A percentile compares a stretch with the other conserved stretches of the same genome.
Conservation (phyloP, 2,797 vertebrate genomes). For the Sebastes kiyomatsui region DNA sequence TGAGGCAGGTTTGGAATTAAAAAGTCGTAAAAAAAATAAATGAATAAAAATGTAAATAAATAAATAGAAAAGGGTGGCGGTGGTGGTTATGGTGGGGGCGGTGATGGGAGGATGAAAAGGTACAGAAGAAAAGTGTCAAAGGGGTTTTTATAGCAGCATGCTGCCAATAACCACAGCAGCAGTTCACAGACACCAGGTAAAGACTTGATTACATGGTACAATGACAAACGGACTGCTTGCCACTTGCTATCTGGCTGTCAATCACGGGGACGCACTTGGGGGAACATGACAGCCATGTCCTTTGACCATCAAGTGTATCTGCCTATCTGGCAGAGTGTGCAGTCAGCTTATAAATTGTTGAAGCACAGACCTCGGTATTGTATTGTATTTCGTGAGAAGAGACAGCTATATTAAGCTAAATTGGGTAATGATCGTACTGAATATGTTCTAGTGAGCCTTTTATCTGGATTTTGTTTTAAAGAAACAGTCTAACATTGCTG, state of each 20-base stretch:
- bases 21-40: slow-evolving; percentile 52
- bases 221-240: slow-evolving; percentile 22
- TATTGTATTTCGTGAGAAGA: neutral
- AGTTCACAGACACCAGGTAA: slow-evolving; percentile 30
- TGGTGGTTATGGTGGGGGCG: neutral
- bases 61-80: neutral
- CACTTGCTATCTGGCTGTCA: slow-evolving; percentile 56
- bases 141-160: slow-evolving; percentile 2
- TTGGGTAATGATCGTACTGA: neutral
- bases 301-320: slow-evolving; percentile 42
- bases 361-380: neutral
- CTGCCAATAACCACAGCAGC: slow-evolving; percentile 15
- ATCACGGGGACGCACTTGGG: slow-evolving; percentile 26
- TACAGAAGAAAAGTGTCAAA: slow-evolving; percentile 17
- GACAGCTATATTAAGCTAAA: slow-evolving; percentile 22
- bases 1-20: slow-evolving; percentile 61
- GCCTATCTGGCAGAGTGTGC: slow-evolving; percentile 4
- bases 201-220: slow-evolving; percentile 53
- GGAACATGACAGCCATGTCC: slow-evolving; percentile 45
- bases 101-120: slow-evolving; percentile 23
- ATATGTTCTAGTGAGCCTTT: neutral
- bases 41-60: slow-evolving; percentile 41
- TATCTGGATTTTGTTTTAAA: neutral
- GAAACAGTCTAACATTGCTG: neutral
- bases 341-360: slow-evolving; percentile 31